Evolutionary conservation across 2,113 vertebrate species (phyloP).

Genomic region (Henicopernis longicauda): DNA sequence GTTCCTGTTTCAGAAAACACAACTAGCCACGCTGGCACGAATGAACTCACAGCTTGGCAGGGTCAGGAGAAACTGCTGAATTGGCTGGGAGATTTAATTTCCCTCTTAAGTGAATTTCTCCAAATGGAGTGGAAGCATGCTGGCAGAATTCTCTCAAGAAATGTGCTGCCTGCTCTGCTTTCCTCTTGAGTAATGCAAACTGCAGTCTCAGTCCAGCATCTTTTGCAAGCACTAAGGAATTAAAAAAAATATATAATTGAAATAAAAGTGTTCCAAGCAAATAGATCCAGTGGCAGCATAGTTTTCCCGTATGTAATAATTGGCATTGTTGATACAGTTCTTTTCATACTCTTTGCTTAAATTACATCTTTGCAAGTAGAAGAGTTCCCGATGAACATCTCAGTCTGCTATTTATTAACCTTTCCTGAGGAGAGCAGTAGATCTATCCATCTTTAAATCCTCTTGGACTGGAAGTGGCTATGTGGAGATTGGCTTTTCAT

Average conservation of each 20-base stretch:
- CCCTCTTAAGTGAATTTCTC: neutral
- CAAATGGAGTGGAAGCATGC: neutral
- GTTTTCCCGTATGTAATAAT: neutral
- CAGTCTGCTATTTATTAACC: neutral
- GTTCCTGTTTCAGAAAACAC: neutral
- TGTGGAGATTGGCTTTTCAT: neutral
- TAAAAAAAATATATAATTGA: neutral
- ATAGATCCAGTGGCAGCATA: neutral
- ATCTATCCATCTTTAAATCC: neutral
- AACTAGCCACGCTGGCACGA: neutral
- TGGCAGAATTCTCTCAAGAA: neutral
- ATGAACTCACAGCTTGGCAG: neutral
- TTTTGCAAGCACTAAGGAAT: neutral
- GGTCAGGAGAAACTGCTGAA: neutral
- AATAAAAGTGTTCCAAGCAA: neutral
- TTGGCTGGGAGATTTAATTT: neutral
- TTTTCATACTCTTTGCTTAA: neutral
- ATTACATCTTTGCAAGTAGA: neutral
- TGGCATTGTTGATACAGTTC: neutral
- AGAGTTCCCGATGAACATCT: neutral
- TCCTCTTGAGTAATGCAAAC: neutral
- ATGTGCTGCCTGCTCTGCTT: neutral
- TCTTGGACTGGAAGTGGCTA: neutral
- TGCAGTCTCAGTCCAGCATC: neutral
- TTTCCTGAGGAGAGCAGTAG: neutral